A percentile compares a stretch with the other conserved stretches of the same genome.
phyloP scores from a whole-genome alignment of 2,113 vertebrate genomes.

The Acanthisitta chloris region DNA sequence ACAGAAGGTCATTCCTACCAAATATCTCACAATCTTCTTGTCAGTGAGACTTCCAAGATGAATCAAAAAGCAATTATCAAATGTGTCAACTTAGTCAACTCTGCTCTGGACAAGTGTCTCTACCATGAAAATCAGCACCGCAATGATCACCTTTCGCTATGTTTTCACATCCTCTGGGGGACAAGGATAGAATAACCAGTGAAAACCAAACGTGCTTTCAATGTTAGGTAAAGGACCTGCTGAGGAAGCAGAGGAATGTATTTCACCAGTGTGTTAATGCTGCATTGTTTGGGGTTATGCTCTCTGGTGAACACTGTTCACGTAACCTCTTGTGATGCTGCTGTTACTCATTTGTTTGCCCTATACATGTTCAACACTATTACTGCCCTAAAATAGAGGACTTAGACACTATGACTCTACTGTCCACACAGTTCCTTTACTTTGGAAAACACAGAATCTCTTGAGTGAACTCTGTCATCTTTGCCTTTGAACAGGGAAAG shows the following conservation, averaged over 20 bases:
- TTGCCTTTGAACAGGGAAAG: conserved; percentile 70
- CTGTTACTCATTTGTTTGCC: neutral
- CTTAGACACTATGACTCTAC: neutral
- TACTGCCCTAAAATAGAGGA: neutral
- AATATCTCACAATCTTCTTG: neutral
- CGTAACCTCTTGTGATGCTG: neutral
- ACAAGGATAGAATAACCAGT: neutral
- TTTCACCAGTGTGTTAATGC: neutral
- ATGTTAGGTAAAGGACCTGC: neutral
- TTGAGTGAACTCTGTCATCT: neutral
- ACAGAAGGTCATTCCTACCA: neutral
- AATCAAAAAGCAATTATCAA: neutral
- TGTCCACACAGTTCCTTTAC: neutral
- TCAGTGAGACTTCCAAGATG: neutral
- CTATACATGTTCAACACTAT: neutral
- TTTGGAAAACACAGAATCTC: neutral
- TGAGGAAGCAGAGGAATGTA: neutral
- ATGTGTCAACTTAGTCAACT: neutral
- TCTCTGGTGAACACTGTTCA: neutral
- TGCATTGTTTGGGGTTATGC: neutral
- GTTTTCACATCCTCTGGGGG: neutral
- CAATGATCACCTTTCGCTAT: fast-evolving
- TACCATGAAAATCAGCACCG: neutral
- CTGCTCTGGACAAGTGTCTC: neutral
- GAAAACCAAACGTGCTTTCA: neutral